phyloP scores from a whole-genome alignment of 37 sponge, comb jelly and placozoan species.

The Cladorhizidae sp. region DNA sequence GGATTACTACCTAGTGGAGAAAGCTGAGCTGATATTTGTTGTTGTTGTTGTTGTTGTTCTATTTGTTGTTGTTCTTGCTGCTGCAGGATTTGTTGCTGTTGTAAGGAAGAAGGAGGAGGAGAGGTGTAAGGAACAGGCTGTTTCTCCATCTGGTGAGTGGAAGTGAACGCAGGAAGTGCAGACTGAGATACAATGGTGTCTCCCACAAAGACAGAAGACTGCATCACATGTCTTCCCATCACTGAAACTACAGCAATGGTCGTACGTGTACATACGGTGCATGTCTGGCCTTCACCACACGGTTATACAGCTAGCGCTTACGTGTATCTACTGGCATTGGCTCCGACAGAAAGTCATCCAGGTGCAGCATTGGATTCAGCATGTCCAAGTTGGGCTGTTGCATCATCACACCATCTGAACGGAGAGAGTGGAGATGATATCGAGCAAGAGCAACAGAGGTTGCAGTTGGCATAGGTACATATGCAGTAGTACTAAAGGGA shows the following conservation, averaged over 20 bases:
- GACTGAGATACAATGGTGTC: not conserved
- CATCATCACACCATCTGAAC: slow-evolving; percentile 18
- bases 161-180: not conserved
- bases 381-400: slow-evolving; percentile 69
- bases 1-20: too few relatives aligned
- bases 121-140: not conserved
- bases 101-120: not conserved
- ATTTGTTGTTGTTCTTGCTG: not conserved
- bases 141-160: not conserved
- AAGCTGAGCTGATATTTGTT: too few relatives aligned
- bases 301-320: not conserved
- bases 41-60: not conserved
- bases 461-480: too few relatives aligned
- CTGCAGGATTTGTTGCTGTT: not conserved
- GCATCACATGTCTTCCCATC: not conserved
- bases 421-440: not conserved
- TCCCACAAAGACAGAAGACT: not conserved
- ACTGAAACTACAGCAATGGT: not conserved
- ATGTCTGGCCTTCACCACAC: too few relatives aligned
- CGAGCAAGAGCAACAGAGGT: not conserved
- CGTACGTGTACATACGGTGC: too few relatives aligned
- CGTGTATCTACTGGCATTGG: slow-evolving; percentile 63
- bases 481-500: too few relatives aligned
- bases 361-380: slow-evolving; percentile 53
- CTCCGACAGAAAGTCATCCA: slow-evolving; percentile 64